Evolutionary conservation across 2,888 invertebrate species (phyloP), one percentile per base, ranked within the genome.

Genomic region (Apamea anceps): DNA sequence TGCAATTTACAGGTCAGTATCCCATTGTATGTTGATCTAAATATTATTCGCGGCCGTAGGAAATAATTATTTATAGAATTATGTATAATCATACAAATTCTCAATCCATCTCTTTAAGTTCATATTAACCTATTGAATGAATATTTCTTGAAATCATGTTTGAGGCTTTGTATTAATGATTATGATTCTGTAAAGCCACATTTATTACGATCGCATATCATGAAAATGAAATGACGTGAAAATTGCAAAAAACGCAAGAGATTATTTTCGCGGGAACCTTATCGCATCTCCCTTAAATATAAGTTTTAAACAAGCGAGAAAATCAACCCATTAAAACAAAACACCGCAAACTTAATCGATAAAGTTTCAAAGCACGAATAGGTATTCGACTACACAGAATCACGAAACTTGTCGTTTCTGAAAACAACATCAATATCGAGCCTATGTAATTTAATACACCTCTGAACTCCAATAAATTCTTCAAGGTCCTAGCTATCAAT

Each of bases 401-500:
- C 65, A 60, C 6, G 21, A 78, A 84, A 83, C 60, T 83, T 84
- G 60, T 67, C 67, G 51, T 73, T 48, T 28, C 70, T 45, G 45
- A 62, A 70, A 73, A 73, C 65, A 73, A 74, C 57, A 74, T 54
- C 15, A 51, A 66, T 32, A 65, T 54, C 15, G 25, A 62, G 71
- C 21, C 75, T 65, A 54, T 42, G 79, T 79, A 77, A 86, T 75
- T 75, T 51, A 82, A 86, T 87, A 81, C 67, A 75, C 60, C 67
- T 78, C n/a, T 15, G 25, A 81, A 81, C 57, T 87, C 45, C 62
- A 51, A 80, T 79, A 76, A 81, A 75, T 67, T 79, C 60, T 76
- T 80, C 42, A 79, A 79, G 77, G 80, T 74, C 51, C 72, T 80
- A 87, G 86, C 75, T 79, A 91, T 90, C 85, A 87, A 85, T 85